Evolutionary conservation across 2,113 vertebrate species (phyloP), one percentile per base, ranked within the genome.

Genomic region (Ceyx margarethae): DNA sequence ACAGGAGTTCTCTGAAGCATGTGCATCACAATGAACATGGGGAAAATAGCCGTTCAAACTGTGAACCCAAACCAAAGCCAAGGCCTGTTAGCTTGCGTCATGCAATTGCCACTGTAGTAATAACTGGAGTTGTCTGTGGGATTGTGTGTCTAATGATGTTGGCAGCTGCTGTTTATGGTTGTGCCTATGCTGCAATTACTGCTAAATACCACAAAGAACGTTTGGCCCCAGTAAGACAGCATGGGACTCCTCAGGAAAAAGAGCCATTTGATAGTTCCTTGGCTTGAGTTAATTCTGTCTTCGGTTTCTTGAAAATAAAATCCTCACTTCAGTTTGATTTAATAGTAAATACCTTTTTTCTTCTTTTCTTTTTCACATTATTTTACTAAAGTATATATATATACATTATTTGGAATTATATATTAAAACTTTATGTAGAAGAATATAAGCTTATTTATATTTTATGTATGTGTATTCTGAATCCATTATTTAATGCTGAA

Each of bases 111-210:
- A 99, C 99, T 2, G 98, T 99, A 14, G 97, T 99, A 62, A 98
- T 99, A 93, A 99, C 99, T 0, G 99, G 99, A 3, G 98, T 99
- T 4, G 97, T 99, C 68, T 99, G 99, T 26, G 99, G 99, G 37
- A 97, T 99, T 3, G 98, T 99, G 78, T 98, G 97, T 73, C 98
- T 99, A 74, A 98, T 99, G 99, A 99, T 99, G 99, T 78, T 99
- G 97, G 98, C 96, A 3, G 99, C 99, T 0, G 98, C 98, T 2
- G 97, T 99, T 35, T 99, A 99, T 0, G 99, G 99, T 46, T 99
- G 99, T 15, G 98, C 98, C 76, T 99, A 99, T 3, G 99, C 99
- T 1, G 98, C 98, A 2, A 96, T 99, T 79, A 98, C 98, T 69
- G 99, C 99, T 81, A 98, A 98, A 67, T 98, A 98, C 95, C 98